Evolutionary conservation across 1,140 invertebrate species (phyloP), one percentile per base, ranked within the genome.

Genomic region (Pteromalus puparum): DNA sequence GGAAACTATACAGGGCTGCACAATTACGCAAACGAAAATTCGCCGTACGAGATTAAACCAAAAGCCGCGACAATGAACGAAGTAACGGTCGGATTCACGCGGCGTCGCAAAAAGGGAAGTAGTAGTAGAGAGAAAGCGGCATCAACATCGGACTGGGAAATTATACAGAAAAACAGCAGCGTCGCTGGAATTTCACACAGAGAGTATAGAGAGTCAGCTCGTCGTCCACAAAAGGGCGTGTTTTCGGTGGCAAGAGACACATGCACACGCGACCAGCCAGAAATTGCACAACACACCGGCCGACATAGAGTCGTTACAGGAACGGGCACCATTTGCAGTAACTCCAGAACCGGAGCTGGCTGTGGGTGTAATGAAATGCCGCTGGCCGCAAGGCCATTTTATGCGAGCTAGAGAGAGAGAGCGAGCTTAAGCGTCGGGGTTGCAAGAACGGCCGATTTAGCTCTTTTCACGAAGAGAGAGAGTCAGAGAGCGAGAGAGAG

Each of bases 291-390:
- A 75, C 74, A 46, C 38, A 15, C 18, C 26, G 72, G 70, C 46
- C 70, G 38, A 48, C 75, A 38, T 28, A 61, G 15, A 42, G 76
- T 46, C 67, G 15, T 34, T 75, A 24, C 26, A 76, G 12, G 46
- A 76, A 26, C 74, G 65, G 65, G 74, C 30, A 46, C 74, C 75
- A 78, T 82, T 85, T 77, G 65, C 74, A 82, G 70, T 76, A 74
- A 85, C 76, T 85, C 61, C 15, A 38, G 80, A 13, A 42, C 1
- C n/a, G 0, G 75, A 6, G 24, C n/a, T 48, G 24, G 15, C 65
- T 65, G n/a, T 38, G 12, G 30, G 34, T 42, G 74, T 85, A 85
- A 82, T 78, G 84, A 81, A 82, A 82, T 72, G 68, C 46, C 24
- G 26, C 38, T 48, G 28, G 24, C 61, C 67, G 28, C 74, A 53